A percentile compares a stretch with the other conserved stretches of the same genome.
These are phyloP conservation scores for Morinoia aosen DNA, from an alignment of 2,888 invertebrate species.

Conservation along the genomic window DNA sequence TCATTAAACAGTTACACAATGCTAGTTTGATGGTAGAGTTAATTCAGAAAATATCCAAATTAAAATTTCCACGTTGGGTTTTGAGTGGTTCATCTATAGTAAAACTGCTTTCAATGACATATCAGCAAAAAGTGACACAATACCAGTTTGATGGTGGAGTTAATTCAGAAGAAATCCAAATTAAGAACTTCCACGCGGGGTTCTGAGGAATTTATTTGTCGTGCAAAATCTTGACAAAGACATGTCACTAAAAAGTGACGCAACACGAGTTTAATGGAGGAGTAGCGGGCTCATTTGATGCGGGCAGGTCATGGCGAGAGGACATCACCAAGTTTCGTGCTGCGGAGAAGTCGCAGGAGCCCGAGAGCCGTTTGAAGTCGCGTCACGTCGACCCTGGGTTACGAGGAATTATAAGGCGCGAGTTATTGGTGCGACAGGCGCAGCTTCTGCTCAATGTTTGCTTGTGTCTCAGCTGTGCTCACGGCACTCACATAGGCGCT, in stretches of 20 bases:
- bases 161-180: not conserved
- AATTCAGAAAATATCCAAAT: too few species aligned
- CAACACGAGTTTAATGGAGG: not conserved
- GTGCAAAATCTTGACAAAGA: not conserved
- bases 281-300: not conserved
- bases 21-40: too few species aligned
- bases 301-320: not conserved
- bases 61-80: too few species aligned
- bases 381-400: not conserved
- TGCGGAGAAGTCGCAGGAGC: not conserved
- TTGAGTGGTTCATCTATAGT: too few species aligned
- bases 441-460: not conserved
- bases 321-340: not conserved
- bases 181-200: not conserved
- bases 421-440: slow-evolving; percentile 33
- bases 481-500: not conserved
- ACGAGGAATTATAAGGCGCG: slow-evolving; percentile 25
- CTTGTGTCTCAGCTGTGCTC: not conserved
- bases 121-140: not conserved
- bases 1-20: too few species aligned
- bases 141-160: not conserved
- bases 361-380: not conserved
- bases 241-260: not conserved
- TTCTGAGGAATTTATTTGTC: not conserved
- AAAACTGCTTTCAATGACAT: too few species aligned